Evolutionary conservation across 2,888 invertebrate genomes (phyloP).

Genomic region (Pseudeuparius sepicola): DNA sequence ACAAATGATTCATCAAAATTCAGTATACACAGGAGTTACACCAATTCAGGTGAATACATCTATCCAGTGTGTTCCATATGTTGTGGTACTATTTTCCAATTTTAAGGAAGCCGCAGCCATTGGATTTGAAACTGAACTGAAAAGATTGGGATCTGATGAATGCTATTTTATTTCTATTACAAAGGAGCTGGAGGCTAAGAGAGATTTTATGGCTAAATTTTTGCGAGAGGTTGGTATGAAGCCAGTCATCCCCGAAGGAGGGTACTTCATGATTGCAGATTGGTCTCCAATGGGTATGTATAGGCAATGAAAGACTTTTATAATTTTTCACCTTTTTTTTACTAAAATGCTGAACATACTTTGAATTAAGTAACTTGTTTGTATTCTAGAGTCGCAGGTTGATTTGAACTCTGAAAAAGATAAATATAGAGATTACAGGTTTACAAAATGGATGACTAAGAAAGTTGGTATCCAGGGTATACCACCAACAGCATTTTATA

Average conservation of each 20-base stretch:
- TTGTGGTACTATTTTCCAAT: background rate
- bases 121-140: constrained; percentile 78
- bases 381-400: constrained; percentile 50
- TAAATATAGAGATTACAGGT: constrained; percentile 74
- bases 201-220: constrained; percentile 69
- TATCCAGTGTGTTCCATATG: too few relatives aligned
- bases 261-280: constrained; percentile 95
- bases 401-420: constrained; percentile 62
- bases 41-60: constrained; percentile 62
- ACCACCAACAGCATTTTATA: constrained; percentile 91
- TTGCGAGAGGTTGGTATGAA: constrained; percentile 73
- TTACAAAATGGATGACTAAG: constrained; percentile 93
- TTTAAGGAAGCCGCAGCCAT: constrained; percentile 81
- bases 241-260: constrained; percentile 90
- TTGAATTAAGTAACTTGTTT: background rate
- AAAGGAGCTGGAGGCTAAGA: constrained; percentile 61
- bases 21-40: constrained; percentile 83
- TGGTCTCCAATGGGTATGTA: constrained; percentile 63
- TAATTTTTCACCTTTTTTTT: too few relatives aligned
- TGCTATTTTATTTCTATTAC: constrained; percentile 77
- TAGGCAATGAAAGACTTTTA: too few relatives aligned
- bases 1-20: constrained; percentile 88
- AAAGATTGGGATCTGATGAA: constrained; percentile 56
- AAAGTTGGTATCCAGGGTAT: constrained; percentile 88
- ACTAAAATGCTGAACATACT: too few relatives aligned